A percentile compares a stretch with the other conserved stretches of the same genome.
phyloP scores from a whole-genome alignment of 2,888 invertebrate species.

The Sisyra terminalis region DNA sequence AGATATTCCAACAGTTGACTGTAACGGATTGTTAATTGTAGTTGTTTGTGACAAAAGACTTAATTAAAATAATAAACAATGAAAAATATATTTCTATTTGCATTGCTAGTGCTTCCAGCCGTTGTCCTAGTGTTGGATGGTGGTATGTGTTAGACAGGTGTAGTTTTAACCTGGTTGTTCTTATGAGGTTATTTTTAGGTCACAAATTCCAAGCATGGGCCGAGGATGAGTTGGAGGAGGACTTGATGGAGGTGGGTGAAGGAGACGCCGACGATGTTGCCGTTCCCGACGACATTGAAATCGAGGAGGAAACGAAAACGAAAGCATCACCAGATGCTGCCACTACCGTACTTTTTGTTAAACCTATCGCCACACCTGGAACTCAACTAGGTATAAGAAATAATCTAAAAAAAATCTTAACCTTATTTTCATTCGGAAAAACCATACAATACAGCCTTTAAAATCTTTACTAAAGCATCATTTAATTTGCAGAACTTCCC shows the following conservation, averaged over 20 bases:
- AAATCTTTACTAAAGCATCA: no score
- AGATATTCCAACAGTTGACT: no score
- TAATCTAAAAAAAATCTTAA: background rate
- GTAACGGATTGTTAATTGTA: no score
- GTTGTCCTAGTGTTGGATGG: conserved; percentile 50
- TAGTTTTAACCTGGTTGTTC: conserved; percentile 11
- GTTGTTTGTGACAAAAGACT: conserved; percentile 1
- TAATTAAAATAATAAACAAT: conserved; percentile 28
- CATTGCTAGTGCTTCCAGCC: conserved; percentile 51
- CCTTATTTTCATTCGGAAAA: background rate
- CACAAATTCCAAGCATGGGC: conserved; percentile 36
- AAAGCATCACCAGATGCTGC: conserved; percentile 82
- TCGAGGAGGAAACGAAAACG: conserved; percentile 44
- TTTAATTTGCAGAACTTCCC: conserved; percentile 54
- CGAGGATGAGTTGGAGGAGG: conserved; percentile 52
- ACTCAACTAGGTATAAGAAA: conserved; percentile 39
- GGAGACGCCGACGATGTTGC: conserved; percentile 43
- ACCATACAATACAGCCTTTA: no score
- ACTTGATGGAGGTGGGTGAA: conserved; percentile 37
- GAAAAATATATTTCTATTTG: conserved; percentile 49
- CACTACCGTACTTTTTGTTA: conserved; percentile 77
- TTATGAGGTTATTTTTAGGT: conserved; percentile 21
- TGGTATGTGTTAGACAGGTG: conserved; percentile 39
- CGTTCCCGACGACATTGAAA: conserved; percentile 37
- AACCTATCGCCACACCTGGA: conserved; percentile 48